These are phyloP conservation scores for Drosophila yakuba DNA, from an alignment of 1,140 invertebrate species.

Conservation along the genomic window DNA sequence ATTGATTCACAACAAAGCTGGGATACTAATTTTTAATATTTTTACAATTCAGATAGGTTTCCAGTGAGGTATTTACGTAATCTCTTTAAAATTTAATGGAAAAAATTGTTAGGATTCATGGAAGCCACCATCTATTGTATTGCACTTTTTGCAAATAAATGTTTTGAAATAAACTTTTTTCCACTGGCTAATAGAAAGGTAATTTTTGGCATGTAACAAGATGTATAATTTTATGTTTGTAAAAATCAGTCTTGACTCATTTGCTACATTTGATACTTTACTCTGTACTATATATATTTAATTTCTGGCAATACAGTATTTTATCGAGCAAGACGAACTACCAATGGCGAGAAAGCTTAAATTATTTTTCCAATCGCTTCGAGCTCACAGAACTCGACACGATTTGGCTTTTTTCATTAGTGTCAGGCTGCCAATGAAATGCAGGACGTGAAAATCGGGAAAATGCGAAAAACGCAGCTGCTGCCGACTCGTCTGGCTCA, in stretches of 20 bases:
- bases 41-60: too few relatives aligned
- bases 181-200: not conserved
- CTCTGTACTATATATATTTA: too few relatives aligned
- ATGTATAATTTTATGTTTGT: constrained; percentile 22
- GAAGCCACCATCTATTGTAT: too few relatives aligned
- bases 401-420: constrained; percentile 51
- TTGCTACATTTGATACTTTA: too few relatives aligned
- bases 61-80: too few relatives aligned
- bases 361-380: constrained; percentile 12
- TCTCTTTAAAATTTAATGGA: too few relatives aligned
- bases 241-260: not conserved
- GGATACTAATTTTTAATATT: too few relatives aligned
- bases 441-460: constrained; percentile 32
- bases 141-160: too few relatives aligned
- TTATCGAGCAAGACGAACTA: not conserved
- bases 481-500: constrained; percentile 26
- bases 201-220: not conserved
- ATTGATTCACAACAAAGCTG: too few relatives aligned
- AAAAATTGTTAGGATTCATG: too few relatives aligned
- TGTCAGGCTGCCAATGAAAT: constrained; percentile 43
- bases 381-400: constrained; percentile 21
- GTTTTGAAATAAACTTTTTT: not conserved
- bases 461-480: constrained; percentile 43
- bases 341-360: not conserved
- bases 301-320: not conserved